Base-by-base conservation (phyloP, 2,888 invertebrate genomes). In the Andrena haemorrhoa region DNA sequence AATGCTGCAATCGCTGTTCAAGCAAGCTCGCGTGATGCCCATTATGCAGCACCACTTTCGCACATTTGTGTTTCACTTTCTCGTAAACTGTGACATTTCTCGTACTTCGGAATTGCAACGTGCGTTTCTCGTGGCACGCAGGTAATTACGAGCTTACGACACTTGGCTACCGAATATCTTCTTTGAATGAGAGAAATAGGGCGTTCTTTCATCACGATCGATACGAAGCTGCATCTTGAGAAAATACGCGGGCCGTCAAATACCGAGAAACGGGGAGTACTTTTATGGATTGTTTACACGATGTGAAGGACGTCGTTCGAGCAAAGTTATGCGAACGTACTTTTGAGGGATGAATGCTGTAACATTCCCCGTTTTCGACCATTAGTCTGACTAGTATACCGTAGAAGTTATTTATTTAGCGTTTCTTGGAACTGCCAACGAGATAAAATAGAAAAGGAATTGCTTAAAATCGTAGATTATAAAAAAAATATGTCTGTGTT, bases 1-100 rank as follows among this genome's bases (percentile, higher is more conserved):
- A 58, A 74, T 56, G 12, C 74, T 49, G 69, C 75, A 66, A 70
- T 79, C 70, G 51, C 29, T n/a, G 64, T 51, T 74, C 69, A 31
- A 56, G 33, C 29, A 69, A 70, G 56, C 60, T 74, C 31, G 69
- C 65, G 74, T 74, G 79, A 75, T 41, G 12, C 51, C 4, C 53
- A 79, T 79, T 74, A 74, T 73, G 61, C 73, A 33, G 63, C 26
- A 31, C 16, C 12, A 8, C 63, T 20, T 56, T 12, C 49, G 35
- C 56, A 60, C 49, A 49, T 75, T 71, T 60, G 35, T 53, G 63
- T 68, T 73, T 31, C 56, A 51, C 71, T 64, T 49, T 31, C 35
- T 29, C 47, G 31, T 64, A 65, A 70, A 75, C 23, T 23, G n/a
- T 31, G 41, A 49, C 47, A 23, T 47, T 74, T 60, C 31, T 33